Base-by-base conservation (phyloP, 2,797 vertebrate species). In the Lutjanus campechanus region DNA sequence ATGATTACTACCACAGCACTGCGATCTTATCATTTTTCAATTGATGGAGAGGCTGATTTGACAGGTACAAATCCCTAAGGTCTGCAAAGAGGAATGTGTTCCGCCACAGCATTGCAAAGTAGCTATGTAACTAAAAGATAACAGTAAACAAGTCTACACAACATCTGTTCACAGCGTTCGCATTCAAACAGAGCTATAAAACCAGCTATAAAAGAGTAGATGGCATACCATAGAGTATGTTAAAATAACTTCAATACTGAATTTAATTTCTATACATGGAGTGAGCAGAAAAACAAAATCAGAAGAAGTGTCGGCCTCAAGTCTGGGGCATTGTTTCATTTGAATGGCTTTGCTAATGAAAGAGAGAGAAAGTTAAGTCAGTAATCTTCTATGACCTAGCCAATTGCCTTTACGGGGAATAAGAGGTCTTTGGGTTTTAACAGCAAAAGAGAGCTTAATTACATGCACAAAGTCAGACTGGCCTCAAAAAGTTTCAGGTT, bases 401-500 rank as follows among this genome's bases (percentile, higher is more conserved):
- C 80, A 86, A 73, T 65, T 87, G 81, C 79, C 66, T 90, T 89
- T 61, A 83, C n/a, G 22, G 74, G 73, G 65, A 85, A 79, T 74
- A 69, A 66, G 64, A 77, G 81, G 81, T 86, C 76, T 89, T 84
- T 84, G 76, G 66, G 79, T 91, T 85, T 88, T 69, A 89, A 86
- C 69, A 78, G 87, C 66, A 69, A 85, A 29, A 88, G 54, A 75
- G 65, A 77, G 83, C 88, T 82, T 93, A 94, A 93, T 91, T 90
- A 85, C 80, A 91, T 85, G 78, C 88, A 91, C 79, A 93, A 93
- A 93, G 89, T 86, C 86, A 88, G 79, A 50, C 76, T 59, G 67
- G 76, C 82, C 85, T 89, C 78, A 79, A 76, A 92, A 91, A 87
- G 82, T 93, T 95, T 91, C 87, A 56, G 89, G 84, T 92, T 91